Conservation (phyloP, 2,888 invertebrate genomes). For the Blera fallax region DNA sequence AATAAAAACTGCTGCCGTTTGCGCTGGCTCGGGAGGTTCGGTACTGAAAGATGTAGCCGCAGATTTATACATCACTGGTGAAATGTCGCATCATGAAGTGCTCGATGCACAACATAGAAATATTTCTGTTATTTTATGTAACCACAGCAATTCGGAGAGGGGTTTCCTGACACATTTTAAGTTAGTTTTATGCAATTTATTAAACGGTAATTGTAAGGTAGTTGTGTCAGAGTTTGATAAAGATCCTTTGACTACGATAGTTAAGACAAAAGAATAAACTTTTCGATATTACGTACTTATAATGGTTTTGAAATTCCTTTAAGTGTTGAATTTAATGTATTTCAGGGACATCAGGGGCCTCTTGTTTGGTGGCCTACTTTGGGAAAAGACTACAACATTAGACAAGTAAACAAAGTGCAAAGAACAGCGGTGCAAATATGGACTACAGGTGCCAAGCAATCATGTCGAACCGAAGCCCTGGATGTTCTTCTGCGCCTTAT, state of each 20-base stretch:
- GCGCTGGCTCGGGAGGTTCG: constrained; percentile 94
- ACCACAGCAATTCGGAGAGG: constrained; percentile 96
- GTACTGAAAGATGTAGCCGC: constrained; percentile 88
- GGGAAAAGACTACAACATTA: too few relatives aligned
- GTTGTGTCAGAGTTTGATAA: constrained; percentile 87
- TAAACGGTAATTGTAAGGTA: constrained; percentile 83
- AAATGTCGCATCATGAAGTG: constrained; percentile 97
- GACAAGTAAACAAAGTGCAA: too few relatives aligned
- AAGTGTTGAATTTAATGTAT: background rate
- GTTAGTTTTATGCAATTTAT: constrained; percentile 77
- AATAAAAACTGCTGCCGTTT: constrained; percentile 88
- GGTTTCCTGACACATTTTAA: constrained; percentile 89
- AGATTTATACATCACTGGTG: constrained; percentile 93
- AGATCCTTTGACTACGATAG: constrained; percentile 88
- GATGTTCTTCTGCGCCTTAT: too few relatives aligned
- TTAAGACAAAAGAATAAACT: constrained; percentile 31
- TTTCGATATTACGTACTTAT: background rate
- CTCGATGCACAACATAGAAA: constrained; percentile 92
- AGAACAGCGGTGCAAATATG: too few relatives aligned
- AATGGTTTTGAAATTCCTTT: background rate
- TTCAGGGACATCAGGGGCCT: too few relatives aligned
- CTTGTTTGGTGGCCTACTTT: too few relatives aligned
- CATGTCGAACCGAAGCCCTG: too few relatives aligned
- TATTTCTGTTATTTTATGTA: constrained; percentile 91
- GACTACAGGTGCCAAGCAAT: too few relatives aligned